phyloP scores from a whole-genome alignment of 2,888 invertebrate species.

The Timandra comae region DNA sequence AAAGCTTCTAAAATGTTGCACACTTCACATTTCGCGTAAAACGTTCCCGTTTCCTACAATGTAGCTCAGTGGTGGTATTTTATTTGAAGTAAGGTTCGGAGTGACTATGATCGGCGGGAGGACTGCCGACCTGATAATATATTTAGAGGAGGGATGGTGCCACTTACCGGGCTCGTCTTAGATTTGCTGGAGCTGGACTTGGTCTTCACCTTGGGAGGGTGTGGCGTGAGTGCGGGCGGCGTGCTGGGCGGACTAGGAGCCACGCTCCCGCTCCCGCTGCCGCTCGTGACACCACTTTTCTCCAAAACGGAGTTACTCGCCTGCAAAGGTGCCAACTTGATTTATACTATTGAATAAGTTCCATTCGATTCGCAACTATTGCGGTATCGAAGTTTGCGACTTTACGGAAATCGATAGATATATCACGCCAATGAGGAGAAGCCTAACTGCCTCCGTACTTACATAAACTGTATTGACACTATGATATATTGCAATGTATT shows the following conservation, averaged over 20 bases:
- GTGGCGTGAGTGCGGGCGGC: slow-evolving; percentile 54
- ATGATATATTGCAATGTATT: slow-evolving; percentile 15
- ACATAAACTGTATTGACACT: slow-evolving; percentile 20
- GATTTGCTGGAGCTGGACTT: slow-evolving; percentile 38
- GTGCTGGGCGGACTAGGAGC: slow-evolving; percentile 60
- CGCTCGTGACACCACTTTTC: slow-evolving; percentile 40
- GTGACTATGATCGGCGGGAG: too few species aligned
- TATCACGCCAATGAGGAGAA: slow-evolving; percentile 22
- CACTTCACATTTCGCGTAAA: too few species aligned
- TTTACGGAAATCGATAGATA: slow-evolving; percentile 21
- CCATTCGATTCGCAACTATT: slow-evolving; percentile 24
- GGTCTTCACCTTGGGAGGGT: slow-evolving; percentile 45
- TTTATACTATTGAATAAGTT: slow-evolving; percentile 28
- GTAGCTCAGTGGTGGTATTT: too few species aligned
- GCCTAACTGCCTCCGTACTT: slow-evolving; percentile 14
- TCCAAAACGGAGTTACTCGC: slow-evolving; percentile 59
- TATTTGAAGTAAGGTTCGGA: too few species aligned
- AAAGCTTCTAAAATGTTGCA: too few species aligned
- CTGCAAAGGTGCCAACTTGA: slow-evolving; percentile 37
- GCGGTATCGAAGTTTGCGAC: slow-evolving; percentile 23
- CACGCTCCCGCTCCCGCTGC: slow-evolving; percentile 38
- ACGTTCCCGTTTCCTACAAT: too few species aligned
- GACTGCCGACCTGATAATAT: too few species aligned
- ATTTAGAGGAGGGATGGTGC: too few species aligned
- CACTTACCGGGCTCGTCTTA: slow-evolving; percentile 46